Evolutionary conservation across 2,797 vertebrate genomes (phyloP), one percentile per base, ranked within the genome.

Genomic region (Thalassophryne amazonica): DNA sequence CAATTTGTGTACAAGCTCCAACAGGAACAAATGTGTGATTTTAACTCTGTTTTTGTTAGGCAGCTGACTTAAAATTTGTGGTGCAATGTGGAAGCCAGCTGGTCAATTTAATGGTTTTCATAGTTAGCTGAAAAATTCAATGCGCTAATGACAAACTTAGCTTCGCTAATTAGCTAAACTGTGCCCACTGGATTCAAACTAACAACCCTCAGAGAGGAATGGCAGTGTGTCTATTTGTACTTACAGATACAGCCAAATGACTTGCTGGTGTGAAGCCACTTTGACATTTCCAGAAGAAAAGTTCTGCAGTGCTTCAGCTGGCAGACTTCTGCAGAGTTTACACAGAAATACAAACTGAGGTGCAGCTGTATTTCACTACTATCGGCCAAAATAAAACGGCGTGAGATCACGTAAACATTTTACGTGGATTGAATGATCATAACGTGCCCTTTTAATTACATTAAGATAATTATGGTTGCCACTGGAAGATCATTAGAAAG

Each of bases 261-360:
- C 40, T 28, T 47, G 15, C 43, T 46, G 30, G 13, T 31, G 60
- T 50, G 55, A 78, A 70, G 63, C 62, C 43, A 46, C 49, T 35
- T 76, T 59, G 67, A 57, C 50, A 57, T 55, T 73, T 63, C 59
- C 59, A 51, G 60, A 48, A 57, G 31, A 9, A 56, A 13, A 22
- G 43, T 58, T 73, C 73, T 79, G 71, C 57, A 13, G 65, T 76
- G 80, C 65, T 66, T 70, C 57, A 51, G 40, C 40, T 84, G 81
- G 78, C 78, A 72, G 52, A 56, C 11, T 10, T 72, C 80, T n/a
- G n/a, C 73, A 77, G 67, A 69, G 58, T 72, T 71, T 67, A 80
- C 71, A 76, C 71, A 82, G 42, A 69, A 53, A 69, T 69, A 71
- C 75, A 76, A 56, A 62, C 65, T 74, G 38, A 39, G 29, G 22